Evolutionary conservation across 2,888 invertebrate genomes (phyloP).

Genomic region (Julus scandinavius): DNA sequence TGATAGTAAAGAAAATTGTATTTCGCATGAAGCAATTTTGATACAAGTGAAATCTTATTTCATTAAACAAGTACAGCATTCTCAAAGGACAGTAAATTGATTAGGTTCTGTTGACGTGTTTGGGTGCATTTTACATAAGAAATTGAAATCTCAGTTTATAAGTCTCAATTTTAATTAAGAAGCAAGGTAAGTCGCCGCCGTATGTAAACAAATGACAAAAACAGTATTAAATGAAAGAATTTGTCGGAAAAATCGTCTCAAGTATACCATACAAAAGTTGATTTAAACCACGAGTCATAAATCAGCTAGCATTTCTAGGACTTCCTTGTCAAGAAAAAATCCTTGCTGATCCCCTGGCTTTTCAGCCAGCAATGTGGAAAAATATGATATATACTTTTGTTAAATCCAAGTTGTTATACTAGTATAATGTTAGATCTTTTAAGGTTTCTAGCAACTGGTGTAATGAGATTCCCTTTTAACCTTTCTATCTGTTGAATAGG

Average conservation of each 20-base stretch:
- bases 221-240: too few species aligned
- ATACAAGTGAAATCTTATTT: neutral
- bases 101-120: neutral
- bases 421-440: neutral
- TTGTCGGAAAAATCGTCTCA: too few species aligned
- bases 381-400: conserved; percentile 10
- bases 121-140: too few species aligned
- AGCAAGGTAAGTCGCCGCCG: too few species aligned
- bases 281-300: neutral
- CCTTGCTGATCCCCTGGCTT: neutral
- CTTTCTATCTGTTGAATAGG: neutral
- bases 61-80: neutral
- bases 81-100: neutral
- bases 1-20: neutral
- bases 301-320: neutral
- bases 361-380: neutral
- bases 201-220: too few species aligned
- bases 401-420: neutral
- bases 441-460: neutral
- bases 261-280: neutral
- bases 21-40: neutral
- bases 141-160: too few species aligned
- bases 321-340: neutral
- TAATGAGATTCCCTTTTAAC: neutral
- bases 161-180: neutral